Evolutionary conservation across 1,140 invertebrate species (phyloP).

Genomic region (Hestina assimilis): DNA sequence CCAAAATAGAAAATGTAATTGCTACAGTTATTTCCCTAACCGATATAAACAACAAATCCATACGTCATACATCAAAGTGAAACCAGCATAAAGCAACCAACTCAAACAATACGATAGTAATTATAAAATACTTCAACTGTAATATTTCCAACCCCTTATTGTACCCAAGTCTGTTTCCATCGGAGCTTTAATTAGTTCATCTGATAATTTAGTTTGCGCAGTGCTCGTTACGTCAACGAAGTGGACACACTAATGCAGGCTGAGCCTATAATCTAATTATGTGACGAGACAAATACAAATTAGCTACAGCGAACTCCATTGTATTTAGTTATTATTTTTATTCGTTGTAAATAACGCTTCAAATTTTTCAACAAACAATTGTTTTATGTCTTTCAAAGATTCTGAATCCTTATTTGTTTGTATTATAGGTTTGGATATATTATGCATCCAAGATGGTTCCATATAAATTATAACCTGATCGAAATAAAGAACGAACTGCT

Average conservation of each 20-base stretch:
- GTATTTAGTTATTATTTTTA: neutral
- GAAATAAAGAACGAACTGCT: too few relatives aligned
- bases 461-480: too few relatives aligned
- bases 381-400: too few relatives aligned
- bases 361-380: too few relatives aligned
- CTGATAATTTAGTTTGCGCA: constrained; percentile 56
- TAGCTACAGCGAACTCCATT: constrained; percentile 22
- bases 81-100: neutral
- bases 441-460: too few relatives aligned
- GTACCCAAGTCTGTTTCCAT: constrained; percentile 36
- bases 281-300: constrained; percentile 55
- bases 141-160: constrained; percentile 24
- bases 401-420: too few relatives aligned
- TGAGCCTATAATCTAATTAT: constrained; percentile 62
- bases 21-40: too few relatives aligned
- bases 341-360: too few relatives aligned
- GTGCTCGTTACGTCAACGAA: constrained; percentile 51
- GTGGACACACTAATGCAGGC: constrained; percentile 51
- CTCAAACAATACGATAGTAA: neutral
- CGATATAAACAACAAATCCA: too few relatives aligned
- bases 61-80: too few relatives aligned
- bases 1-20: too few relatives aligned
- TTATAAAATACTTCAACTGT: constrained; percentile 6
- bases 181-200: constrained; percentile 53
- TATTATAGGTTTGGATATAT: too few relatives aligned